Conservation (phyloP, 1,140 invertebrate genomes). For the Limonius californicus region DNA sequence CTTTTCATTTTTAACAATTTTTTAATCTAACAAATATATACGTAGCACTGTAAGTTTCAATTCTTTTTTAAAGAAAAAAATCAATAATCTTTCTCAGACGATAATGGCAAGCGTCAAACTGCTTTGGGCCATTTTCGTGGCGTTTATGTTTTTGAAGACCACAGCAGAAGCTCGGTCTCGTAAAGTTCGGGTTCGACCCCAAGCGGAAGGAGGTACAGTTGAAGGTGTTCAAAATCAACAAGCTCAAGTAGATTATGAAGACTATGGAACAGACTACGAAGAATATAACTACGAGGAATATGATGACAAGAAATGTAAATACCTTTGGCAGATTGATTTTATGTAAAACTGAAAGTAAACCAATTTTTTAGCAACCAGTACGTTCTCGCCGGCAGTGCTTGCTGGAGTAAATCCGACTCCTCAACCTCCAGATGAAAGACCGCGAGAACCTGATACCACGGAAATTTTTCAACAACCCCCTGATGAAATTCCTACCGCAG, state of each 20-base stretch:
- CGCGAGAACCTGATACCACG: conserved; percentile 29
- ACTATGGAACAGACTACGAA: conserved; percentile 32
- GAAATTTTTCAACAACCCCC: conserved; percentile 35
- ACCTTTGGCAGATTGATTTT: conserved; percentile 18
- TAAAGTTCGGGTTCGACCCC: conserved; percentile 21
- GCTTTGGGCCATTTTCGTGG: conserved; percentile 23
- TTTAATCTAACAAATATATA: neutral
- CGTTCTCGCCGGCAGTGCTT: conserved; percentile 14
- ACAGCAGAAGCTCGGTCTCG: conserved; percentile 32
- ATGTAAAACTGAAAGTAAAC: conserved; percentile 10
- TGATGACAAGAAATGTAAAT: conserved; percentile 22
- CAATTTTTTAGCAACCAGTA: conserved; percentile 16
- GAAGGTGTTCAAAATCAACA: conserved; percentile 34
- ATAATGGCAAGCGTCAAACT: neutral
- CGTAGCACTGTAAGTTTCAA: neutral
- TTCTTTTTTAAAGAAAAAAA: neutral
- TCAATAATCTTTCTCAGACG: neutral
- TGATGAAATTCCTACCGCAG: conserved; percentile 35
- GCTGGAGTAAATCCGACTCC: conserved; percentile 30
- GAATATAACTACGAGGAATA: conserved; percentile 28
- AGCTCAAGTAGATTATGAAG: conserved; percentile 34
- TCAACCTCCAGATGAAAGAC: conserved; percentile 40
- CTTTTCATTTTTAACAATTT: neutral
- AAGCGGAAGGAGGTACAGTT: conserved; percentile 19
- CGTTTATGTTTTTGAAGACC: conserved; percentile 20